phyloP scores from a whole-genome alignment of 2,113 vertebrate species.

The Laticauda colubrina region DNA sequence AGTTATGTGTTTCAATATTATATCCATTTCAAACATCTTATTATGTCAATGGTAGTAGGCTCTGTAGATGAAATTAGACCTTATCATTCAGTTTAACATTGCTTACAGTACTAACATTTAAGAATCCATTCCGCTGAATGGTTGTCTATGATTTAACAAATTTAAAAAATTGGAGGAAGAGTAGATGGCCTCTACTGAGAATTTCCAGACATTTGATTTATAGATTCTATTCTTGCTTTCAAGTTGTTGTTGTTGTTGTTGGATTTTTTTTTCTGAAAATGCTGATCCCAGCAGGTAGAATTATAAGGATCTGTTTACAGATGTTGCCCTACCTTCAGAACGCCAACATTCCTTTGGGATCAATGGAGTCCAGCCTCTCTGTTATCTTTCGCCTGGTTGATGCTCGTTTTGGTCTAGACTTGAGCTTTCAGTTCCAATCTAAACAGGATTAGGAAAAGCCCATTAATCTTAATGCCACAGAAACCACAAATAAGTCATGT shows the following conservation, averaged over 20 bases:
- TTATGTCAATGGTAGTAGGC: neutral
- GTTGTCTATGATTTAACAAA: constrained; percentile 14
- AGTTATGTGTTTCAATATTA: neutral
- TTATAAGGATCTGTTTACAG: neutral
- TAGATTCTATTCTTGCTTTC: neutral
- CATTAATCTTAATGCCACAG: constrained; percentile 25
- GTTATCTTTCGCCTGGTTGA: constrained; percentile 22
- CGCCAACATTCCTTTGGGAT: neutral
- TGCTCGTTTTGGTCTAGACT: constrained; percentile 19
- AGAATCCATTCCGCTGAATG: constrained; percentile 63
- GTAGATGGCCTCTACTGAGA: neutral
- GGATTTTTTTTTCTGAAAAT: neutral
- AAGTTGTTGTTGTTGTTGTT: neutral
- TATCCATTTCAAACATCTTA: neutral
- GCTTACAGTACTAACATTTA: neutral
- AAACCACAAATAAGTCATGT: constrained; percentile 31
- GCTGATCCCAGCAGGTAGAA: neutral
- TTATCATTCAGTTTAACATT: neutral
- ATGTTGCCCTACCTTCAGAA: neutral
- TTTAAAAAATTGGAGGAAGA: neutral
- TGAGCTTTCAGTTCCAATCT: constrained; percentile 14
- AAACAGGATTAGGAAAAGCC: constrained; percentile 28
- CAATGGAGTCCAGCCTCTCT: neutral
- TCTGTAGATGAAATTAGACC: neutral
- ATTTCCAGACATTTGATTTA: constrained; percentile 6